These are phyloP conservation scores for Oxytorus armatus DNA, from an alignment of 2,888 invertebrate genomes.

Conservation along the genomic window DNA sequence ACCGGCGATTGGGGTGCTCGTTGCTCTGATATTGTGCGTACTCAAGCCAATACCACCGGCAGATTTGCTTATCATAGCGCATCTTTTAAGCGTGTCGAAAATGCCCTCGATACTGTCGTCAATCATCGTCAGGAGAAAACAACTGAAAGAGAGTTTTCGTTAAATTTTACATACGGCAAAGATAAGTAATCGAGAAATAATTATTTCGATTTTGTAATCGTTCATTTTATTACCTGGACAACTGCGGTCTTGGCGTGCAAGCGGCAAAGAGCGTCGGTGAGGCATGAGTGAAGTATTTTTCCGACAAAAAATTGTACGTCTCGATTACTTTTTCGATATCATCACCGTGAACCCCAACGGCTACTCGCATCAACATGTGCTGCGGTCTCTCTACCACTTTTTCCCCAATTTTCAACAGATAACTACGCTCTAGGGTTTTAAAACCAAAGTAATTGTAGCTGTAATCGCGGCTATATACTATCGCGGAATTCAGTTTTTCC, in stretches of 20 bases:
- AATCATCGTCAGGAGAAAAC: slow-evolving; percentile 96
- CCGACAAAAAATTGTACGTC: slow-evolving; percentile 96
- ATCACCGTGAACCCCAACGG: slow-evolving; percentile 98
- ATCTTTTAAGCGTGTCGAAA: slow-evolving; percentile 95
- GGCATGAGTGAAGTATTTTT: slow-evolving; percentile 99
- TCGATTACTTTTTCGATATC: no score
- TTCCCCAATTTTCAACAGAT: slow-evolving; percentile 95
- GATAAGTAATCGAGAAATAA: no score
- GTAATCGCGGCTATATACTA: no score
- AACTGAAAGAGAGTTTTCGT: slow-evolving; percentile 88
- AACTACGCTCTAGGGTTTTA: no score
- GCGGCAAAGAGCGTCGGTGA: slow-evolving; percentile 99
- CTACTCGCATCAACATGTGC: no score
- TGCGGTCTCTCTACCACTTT: slow-evolving; percentile 98
- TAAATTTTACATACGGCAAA: no score
- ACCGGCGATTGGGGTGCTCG: slow-evolving; percentile 96
- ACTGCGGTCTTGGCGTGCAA: slow-evolving; percentile 95
- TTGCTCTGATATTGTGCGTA: slow-evolving; percentile 97
- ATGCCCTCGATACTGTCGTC: slow-evolving; percentile 98
- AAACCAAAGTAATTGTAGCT: no score
- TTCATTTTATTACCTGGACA: slow-evolving; percentile 95
- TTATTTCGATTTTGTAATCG: no score
- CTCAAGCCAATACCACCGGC: no score
- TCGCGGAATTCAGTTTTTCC: slow-evolving; percentile 95
- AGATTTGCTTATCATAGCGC: slow-evolving; percentile 97